Evolutionary conservation across 2,113 vertebrate species (phyloP), one percentile per base, ranked within the genome.

Genomic region (Archilochus colubris): DNA sequence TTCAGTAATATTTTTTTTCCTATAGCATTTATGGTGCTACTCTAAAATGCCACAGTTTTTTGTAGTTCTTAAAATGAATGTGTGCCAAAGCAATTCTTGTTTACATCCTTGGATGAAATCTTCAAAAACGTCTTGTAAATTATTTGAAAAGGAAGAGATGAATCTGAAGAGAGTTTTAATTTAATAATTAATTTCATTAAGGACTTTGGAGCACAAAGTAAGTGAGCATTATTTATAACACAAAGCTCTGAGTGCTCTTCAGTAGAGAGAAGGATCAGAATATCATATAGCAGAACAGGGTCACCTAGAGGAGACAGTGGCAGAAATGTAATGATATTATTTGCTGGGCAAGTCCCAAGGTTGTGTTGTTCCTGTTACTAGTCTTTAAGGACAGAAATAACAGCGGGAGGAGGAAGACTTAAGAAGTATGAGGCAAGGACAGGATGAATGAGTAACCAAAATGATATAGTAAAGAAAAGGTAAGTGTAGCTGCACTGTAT

Each of bases 101-200:
- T 92, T 95, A 82, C 51, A 55, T 62, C 50, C 54, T 91, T 69
- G 89, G 84, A 94, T 92, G 74, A 91, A 94, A 94, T 92, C 89
- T 92, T 94, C 84, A 96, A 79, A 95, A 94, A 43, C 23, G 58
- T 58, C 46, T 88, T 91, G 51, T 63, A 63, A 96, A 96, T 95
- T 94, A 94, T 96, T 93, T 93, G 85, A 89, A 91, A 96, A 91
- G 78, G 90, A 94, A 93, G 75, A 88, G 51, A 94, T 74, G 67
- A 91, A 86, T 93, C 55, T 96, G 90, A 96, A 95, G 93, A 96
- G 95, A 93, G 90, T 91, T 95, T 91, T 95, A 96, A 93, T 93
- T 95, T 96, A 96, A 93, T 94, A 96, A 94, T 96, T 95, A 94
- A 96, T 94, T 95, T 96, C 62, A 91, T 95, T 95, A 96, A 96